Conservation (phyloP, 1,140 invertebrate genomes). For the Ganaspis sp. region DNA sequence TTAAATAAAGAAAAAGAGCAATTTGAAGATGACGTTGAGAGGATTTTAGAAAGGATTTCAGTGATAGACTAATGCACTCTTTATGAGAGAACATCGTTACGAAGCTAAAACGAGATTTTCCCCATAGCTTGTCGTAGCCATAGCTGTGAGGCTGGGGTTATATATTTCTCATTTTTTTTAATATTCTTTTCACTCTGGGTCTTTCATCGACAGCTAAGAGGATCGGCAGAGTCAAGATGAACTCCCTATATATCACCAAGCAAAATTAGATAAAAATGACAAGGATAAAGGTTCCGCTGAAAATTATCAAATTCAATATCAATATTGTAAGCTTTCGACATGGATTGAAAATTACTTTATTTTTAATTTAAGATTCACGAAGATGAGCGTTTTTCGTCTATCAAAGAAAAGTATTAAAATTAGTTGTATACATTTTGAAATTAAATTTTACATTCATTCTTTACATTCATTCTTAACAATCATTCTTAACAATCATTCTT, state of each 20-base stretch:
- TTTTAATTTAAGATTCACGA: too few relatives aligned
- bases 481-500: too few relatives aligned
- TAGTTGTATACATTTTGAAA: too few relatives aligned
- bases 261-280: neutral
- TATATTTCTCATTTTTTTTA: neutral
- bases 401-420: neutral
- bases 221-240: constrained; percentile 15
- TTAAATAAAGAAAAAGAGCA: neutral
- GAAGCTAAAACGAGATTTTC: constrained; percentile 14
- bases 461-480: too few relatives aligned
- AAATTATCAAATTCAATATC: neutral
- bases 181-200: constrained; percentile 2
- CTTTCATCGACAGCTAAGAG: constrained; percentile 26
- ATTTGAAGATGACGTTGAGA: neutral
- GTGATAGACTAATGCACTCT: constrained; percentile 20
- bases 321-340: neutral
- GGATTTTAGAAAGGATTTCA: constrained; percentile 20
- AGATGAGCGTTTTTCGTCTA: neutral
- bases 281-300: neutral
- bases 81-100: constrained; percentile 22
- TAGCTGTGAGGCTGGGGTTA: neutral
- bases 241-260: neutral
- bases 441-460: too few relatives aligned
- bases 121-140: neutral
- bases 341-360: neutral